phyloP scores from a whole-genome alignment of 2,888 invertebrate species.

The Drosophila lacicola region DNA sequence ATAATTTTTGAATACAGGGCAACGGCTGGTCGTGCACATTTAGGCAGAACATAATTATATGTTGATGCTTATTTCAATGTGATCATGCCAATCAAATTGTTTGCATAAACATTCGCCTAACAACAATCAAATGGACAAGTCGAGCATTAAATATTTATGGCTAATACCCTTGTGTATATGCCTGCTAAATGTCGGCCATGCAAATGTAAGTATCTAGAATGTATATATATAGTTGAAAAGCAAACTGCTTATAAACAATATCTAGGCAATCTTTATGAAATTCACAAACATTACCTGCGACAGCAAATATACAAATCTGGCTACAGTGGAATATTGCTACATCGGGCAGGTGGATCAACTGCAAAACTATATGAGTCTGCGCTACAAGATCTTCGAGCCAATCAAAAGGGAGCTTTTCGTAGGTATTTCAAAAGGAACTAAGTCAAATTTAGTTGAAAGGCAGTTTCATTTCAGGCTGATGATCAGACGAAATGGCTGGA shows the following conservation, averaged over 20 bases:
- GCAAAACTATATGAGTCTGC: conserved; percentile 13
- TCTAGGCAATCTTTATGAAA: not conserved
- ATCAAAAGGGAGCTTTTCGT: conserved; percentile 9
- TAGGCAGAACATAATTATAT: no score
- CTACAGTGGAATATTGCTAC: conserved; percentile 14
- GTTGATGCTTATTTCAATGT: no score
- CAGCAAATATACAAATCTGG: not conserved
- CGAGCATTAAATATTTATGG: not conserved
- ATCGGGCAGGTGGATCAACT: not conserved
- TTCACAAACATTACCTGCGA: conserved; percentile 39
- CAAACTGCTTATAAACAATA: not conserved
- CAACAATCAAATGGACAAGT: conserved; percentile 11
- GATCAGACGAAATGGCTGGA: conserved; percentile 29
- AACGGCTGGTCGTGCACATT: no score
- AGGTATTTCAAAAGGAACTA: not conserved
- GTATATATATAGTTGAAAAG: not conserved
- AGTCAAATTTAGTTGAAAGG: not conserved
- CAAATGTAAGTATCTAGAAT: conserved; percentile 7
- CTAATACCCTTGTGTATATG: not conserved
- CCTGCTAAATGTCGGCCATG: not conserved
- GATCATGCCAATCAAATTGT: no score
- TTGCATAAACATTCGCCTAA: conserved; percentile 2
- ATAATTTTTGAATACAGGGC: no score
- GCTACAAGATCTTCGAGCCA: not conserved
- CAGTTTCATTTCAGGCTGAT: conserved; percentile 19